A percentile compares a stretch with the other conserved stretches of the same genome.
These are phyloP conservation scores for Pungitius pungitius DNA, from an alignment of 2,113 vertebrate species.

Conservation along the genomic window DNA sequence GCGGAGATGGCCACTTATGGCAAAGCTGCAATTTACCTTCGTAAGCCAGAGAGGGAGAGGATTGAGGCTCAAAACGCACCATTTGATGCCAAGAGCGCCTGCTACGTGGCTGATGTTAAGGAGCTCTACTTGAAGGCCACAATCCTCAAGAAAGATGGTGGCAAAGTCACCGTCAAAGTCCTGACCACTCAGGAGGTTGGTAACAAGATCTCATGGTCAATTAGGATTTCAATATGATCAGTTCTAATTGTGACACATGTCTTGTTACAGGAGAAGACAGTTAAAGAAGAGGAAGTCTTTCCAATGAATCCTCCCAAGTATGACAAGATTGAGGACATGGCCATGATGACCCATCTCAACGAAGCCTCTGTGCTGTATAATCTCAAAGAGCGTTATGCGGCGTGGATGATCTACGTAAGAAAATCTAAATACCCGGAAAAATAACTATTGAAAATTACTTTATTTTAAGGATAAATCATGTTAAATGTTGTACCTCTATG, in stretches of 20 bases:
- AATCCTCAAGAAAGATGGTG: conserved; percentile 61
- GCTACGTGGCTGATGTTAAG: conserved; percentile 54
- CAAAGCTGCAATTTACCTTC: conserved; percentile 71
- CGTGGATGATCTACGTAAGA: conserved; percentile 90
- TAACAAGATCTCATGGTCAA: background rate
- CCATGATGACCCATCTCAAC: conserved; percentile 90
- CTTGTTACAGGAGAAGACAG: conserved; percentile 59
- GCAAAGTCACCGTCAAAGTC: conserved; percentile 63
- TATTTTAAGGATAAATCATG: background rate
- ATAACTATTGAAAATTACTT: background rate
- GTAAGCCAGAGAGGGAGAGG: conserved; percentile 73
- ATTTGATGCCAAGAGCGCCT: conserved; percentile 70
- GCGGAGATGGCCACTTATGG: conserved; percentile 70
- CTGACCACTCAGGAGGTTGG: conserved; percentile 50
- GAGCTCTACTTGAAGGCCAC: conserved; percentile 68
- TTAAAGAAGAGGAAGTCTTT: conserved; percentile 63
- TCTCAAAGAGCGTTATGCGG: conserved; percentile 91
- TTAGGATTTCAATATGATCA: background rate
- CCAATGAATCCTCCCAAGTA: conserved; percentile 79
- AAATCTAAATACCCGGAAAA: background rate
- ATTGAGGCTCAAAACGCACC: conserved; percentile 67
- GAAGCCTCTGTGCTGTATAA: conserved; percentile 89
- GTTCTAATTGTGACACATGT: conserved; percentile 23
- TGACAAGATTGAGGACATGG: conserved; percentile 88
- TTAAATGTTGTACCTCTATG: background rate